Base-by-base conservation (phyloP, 2,113 vertebrate species). In the Rhipidura dahli region DNA sequence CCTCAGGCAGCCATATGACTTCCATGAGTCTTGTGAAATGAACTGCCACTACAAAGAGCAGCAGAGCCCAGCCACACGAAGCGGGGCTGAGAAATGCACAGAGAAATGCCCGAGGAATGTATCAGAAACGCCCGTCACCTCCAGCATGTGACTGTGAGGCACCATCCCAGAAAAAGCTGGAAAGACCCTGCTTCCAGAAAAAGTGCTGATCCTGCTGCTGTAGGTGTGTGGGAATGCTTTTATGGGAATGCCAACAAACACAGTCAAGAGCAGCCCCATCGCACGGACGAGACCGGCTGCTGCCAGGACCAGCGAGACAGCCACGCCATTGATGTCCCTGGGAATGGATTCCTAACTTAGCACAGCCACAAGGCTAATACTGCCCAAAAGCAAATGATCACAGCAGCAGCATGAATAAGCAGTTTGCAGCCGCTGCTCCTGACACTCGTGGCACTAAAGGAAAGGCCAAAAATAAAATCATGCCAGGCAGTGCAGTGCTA, bases 401-500 rank as follows among this genome's bases (percentile, higher is more conserved):
- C 35, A 73, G 89, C 61, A 79, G 85, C 22, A 64, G 60, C 61
- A 80, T 17, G 60, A 95, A 94, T 82, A 77, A 83, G 88, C 72
- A 92, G 45, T n/a, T n/a, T 86, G 47, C 87, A 73, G 73, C 81
- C 81, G 64, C 79, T 59, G 33, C 60, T 79, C 84, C 70, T 64
- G 56, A 60, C 70, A 44, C 20, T 66, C 18, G 5, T 14, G 39
- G 22, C 39, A 49, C 56, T 72, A 51, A 92, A 68, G 45, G 59
- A 89, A 33, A 89, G 75, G 47, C 53, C 84, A 73, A 81, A 93
- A 95, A 33, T 35, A 93, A 79, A 89, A 89, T 75, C 82, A 57
- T 33, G 7, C 15, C 2, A 61, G 40, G 87, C 56, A 83, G 63
- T 19, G 45, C 54, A n/a, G 64, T 5, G 37, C 18, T 44, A 7